Evolutionary conservation across 2,797 vertebrate species (phyloP).

Genomic region (Liparis tanakae): DNA sequence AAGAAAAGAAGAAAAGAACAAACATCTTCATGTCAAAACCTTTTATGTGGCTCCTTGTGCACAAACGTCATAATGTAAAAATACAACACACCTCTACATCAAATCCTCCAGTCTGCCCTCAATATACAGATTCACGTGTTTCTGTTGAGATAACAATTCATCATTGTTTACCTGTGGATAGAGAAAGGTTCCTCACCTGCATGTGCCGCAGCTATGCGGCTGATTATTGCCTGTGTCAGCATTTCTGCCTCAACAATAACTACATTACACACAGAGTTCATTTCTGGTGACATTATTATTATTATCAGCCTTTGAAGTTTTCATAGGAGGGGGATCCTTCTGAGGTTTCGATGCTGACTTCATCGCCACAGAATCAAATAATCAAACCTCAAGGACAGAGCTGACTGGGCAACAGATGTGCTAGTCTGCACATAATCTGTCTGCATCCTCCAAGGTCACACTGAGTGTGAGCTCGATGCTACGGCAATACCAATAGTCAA

Average conservation of each 20-base stretch:
- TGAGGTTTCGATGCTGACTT: slow-evolving; percentile 34
- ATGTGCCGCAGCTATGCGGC: neutral
- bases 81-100: neutral
- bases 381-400: slow-evolving; percentile 65
- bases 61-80: slow-evolving; percentile 1
- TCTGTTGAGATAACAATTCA: neutral
- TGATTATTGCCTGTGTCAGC: slow-evolving; percentile 7
- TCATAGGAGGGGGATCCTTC: slow-evolving; percentile 2
- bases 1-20: neutral
- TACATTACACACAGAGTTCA: neutral
- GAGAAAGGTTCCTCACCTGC: neutral
- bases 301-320: slow-evolving; percentile 2
- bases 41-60: slow-evolving; percentile 1
- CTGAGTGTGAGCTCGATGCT: slow-evolving; percentile 50
- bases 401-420: slow-evolving; percentile 67
- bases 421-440: slow-evolving; percentile 65
- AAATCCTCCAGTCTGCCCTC: neutral
- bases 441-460: slow-evolving; percentile 70
- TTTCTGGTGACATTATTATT: neutral
- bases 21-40: neutral
- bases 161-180: neutral
- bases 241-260: slow-evolving; percentile 11
- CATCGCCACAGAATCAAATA: slow-evolving; percentile 59
- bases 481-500: slow-evolving; percentile 28
- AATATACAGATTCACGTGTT: neutral